Evolutionary conservation across 2,888 invertebrate species (phyloP), one percentile per base, ranked within the genome.

Genomic region (Muschampia plurimacula): DNA sequence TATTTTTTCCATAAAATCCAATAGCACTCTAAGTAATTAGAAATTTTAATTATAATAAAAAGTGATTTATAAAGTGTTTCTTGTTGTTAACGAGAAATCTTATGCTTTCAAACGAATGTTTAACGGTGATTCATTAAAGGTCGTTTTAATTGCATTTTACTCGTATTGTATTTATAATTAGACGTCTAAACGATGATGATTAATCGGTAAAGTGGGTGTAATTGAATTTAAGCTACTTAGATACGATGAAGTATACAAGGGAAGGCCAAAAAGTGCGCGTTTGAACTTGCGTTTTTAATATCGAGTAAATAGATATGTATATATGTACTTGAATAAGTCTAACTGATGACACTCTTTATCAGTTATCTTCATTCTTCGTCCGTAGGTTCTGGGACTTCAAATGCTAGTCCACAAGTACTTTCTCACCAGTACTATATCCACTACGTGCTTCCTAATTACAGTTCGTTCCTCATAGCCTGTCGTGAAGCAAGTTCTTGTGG

Each of bases 161-260:
- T 22, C 22, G 22, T 55, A 55, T 55, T 22, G 22, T 55, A 2
- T 49, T 49, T 55, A 22, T 22, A 55, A 55, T 55, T 55, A 55
- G 52, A 22, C 22, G 52, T 55, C 52, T 8, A 22, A 55, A 22
- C 12, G 44, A 12, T 52, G 15, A 15, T 52, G 52, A 52, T 52
- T 55, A 55, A 55, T 22, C 22, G 15, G 15, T 55, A 22, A 55
- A 22, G 52, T 22, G n/a, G 49, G 22, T 55, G 52, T 22, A 55
- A 55, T 55, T 55, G 52, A 55, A 55, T 55, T 55, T 55, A 22
- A 55, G 52, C 52, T 55, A 55, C 52, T 55, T 55, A 9, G 52
- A 55, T 22, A 22, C 9, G 52, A 9, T 5, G 22, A 22, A 55
- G 15, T 7, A n/a, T 49, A 49, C 49, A 49, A 7, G 7, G 8